Evolutionary conservation across 2,888 invertebrate genomes (phyloP).

Genomic region (Diogma glabrata): DNA sequence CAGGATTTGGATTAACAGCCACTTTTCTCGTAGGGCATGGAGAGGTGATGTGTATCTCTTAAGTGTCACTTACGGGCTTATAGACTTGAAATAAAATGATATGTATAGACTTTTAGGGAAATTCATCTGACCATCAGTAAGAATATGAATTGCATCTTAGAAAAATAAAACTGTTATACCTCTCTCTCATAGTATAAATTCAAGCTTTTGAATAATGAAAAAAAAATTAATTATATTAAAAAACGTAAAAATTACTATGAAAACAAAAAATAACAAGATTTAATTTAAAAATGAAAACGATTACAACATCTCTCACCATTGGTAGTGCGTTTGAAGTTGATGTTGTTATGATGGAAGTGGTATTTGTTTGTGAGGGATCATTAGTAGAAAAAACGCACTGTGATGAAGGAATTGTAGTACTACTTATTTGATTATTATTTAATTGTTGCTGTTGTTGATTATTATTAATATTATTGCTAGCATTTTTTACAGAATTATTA

Average conservation of each 20-base stretch:
- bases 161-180: too few species aligned
- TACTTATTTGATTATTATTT: constrained; percentile 6
- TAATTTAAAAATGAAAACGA: constrained; percentile 6
- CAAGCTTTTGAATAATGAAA: too few species aligned
- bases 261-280: constrained; percentile 7
- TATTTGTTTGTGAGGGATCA: constrained; percentile 9
- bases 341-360: constrained; percentile 10
- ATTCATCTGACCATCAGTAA: too few species aligned
- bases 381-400: constrained; percentile 8
- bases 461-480: constrained; percentile 10
- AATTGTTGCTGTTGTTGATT: constrained; percentile 4
- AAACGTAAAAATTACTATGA: constrained; percentile 9
- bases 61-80: too few species aligned
- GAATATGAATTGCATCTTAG: too few species aligned
- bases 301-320: constrained; percentile 16
- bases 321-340: constrained; percentile 13
- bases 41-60: too few species aligned
- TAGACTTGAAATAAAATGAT: too few species aligned
- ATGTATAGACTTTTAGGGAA: too few species aligned
- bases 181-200: too few species aligned
- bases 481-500: constrained; percentile 2
- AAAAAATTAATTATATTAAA: constrained; percentile 25
- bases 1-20: too few species aligned
- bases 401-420: constrained; percentile 6
- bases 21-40: too few species aligned